Evolutionary conservation across 2,797 vertebrate genomes (phyloP).

Genomic region (Dicrostonyx torquatus): DNA sequence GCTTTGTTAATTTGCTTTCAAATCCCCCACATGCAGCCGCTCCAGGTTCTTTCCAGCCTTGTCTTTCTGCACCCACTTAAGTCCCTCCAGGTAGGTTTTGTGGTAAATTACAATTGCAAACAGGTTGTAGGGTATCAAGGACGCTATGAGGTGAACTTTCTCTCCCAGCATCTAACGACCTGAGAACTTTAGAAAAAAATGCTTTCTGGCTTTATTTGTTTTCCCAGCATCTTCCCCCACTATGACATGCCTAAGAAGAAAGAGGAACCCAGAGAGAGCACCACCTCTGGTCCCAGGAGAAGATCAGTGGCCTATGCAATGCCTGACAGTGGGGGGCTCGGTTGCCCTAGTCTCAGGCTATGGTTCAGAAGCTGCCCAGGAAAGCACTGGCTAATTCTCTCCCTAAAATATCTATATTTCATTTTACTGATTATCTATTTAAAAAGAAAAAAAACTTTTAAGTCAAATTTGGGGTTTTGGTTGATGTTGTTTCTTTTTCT

Average conservation of each 20-base stretch:
- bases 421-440: background rate
- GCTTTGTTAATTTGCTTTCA: constrained; percentile 73
- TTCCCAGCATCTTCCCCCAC: background rate
- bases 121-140: background rate
- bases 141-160: background rate
- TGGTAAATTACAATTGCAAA: constrained; percentile 11
- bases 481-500: constrained; percentile 25
- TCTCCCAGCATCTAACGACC: background rate
- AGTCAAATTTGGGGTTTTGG: constrained; percentile 12
- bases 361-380: background rate
- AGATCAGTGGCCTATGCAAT: background rate
- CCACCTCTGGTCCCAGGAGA: background rate
- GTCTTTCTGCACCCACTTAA: background rate
- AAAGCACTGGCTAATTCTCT: background rate
- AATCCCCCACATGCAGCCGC: constrained; percentile 59
- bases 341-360: background rate
- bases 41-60: constrained; percentile 38
- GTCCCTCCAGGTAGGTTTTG: constrained; percentile 36
- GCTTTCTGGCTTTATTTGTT: background rate
- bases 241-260: background rate
- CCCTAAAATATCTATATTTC: constrained; percentile 35
- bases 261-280: accelerated
- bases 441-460: background rate
- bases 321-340: accelerated
- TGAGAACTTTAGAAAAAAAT: background rate